Conservation (phyloP, 2,888 invertebrate species). For the Autographa gamma region DNA sequence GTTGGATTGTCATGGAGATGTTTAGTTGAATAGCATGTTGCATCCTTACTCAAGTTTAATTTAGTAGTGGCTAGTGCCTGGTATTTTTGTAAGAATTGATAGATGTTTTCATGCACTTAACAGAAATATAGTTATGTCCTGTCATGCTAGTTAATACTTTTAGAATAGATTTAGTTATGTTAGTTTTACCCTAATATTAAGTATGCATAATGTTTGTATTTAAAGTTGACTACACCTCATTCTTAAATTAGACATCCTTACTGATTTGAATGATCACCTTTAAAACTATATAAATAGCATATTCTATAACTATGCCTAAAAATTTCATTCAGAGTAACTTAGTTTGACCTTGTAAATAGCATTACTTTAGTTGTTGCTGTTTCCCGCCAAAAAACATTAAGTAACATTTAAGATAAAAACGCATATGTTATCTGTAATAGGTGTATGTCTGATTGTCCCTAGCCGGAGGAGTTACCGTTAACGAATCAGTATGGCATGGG, state of each 20-base stretch:
- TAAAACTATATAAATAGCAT: not conserved
- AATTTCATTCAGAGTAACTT: not conserved
- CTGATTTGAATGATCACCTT: not conserved
- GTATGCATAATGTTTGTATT: not conserved
- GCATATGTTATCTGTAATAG: slow-evolving; percentile 11
- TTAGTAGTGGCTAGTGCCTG: slow-evolving; percentile 3
- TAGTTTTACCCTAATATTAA: not conserved
- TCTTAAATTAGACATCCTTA: not conserved
- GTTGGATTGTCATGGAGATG: slow-evolving; percentile 4
- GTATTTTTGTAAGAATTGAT: slow-evolving; percentile 17
- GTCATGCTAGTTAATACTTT: slow-evolving; percentile 22
- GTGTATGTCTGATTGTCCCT: slow-evolving; percentile 66
- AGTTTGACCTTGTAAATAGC: not conserved
- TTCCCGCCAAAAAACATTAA: slow-evolving; percentile 39
- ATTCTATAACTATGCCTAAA: not conserved
- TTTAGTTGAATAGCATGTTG: slow-evolving; percentile 42
- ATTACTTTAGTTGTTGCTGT: slow-evolving; percentile 19
- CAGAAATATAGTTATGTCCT: slow-evolving; percentile 34
- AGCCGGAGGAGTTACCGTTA: slow-evolving; percentile 83
- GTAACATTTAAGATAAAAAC: not conserved
- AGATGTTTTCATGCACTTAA: slow-evolving; percentile 17
- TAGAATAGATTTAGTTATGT: slow-evolving; percentile 6
- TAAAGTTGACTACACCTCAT: not conserved
- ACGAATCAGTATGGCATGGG: slow-evolving; percentile 79
- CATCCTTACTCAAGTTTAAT: slow-evolving; percentile 23